Evolutionary conservation across 2,888 invertebrate species (phyloP).

Genomic region (Ethmia dodecea): DNA sequence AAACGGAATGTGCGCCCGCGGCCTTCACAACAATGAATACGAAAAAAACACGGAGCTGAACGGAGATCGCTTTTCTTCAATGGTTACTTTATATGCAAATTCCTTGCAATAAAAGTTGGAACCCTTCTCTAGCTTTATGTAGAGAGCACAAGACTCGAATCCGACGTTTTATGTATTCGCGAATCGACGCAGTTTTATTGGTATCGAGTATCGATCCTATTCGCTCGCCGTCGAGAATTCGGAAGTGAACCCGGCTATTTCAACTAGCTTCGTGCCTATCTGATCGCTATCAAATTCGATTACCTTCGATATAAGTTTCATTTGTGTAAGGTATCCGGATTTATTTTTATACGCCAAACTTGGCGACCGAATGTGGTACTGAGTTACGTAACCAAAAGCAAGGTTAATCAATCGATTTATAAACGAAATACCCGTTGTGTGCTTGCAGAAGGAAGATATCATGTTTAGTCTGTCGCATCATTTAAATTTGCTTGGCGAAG

Average conservation of each 20-base stretch:
- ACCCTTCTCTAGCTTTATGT: constrained; percentile 74
- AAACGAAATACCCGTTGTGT: too few species aligned
- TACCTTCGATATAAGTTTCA: constrained; percentile 46
- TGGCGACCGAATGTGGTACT: too few species aligned
- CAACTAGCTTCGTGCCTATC: constrained; percentile 58
- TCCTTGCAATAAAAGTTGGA: constrained; percentile 70
- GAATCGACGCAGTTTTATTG: constrained; percentile 73
- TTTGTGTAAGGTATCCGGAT: constrained; percentile 53
- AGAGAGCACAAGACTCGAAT: constrained; percentile 67
- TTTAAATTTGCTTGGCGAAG: too few species aligned
- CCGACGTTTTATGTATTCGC: constrained; percentile 73
- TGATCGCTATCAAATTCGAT: constrained; percentile 66
- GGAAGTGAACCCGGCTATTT: constrained; percentile 63
- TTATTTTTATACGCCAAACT: constrained; percentile 34
- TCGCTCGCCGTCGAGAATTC: constrained; percentile 56
- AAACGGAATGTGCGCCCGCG: constrained; percentile 57
- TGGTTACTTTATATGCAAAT: constrained; percentile 79
- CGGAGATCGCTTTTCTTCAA: constrained; percentile 76
- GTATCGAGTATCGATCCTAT: constrained; percentile 70
- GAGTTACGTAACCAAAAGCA: too few species aligned
- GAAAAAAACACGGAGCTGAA: constrained; percentile 61
- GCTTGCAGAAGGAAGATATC: too few species aligned
- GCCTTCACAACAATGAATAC: constrained; percentile 73
- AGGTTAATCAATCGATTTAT: too few species aligned
- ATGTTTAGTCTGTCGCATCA: too few species aligned